Percentiles rank a stretch among this genome's conserved stretches.
Conservation (phyloP, 2,113 vertebrate genomes). For the Tachysurus fulvidraco region DNA sequence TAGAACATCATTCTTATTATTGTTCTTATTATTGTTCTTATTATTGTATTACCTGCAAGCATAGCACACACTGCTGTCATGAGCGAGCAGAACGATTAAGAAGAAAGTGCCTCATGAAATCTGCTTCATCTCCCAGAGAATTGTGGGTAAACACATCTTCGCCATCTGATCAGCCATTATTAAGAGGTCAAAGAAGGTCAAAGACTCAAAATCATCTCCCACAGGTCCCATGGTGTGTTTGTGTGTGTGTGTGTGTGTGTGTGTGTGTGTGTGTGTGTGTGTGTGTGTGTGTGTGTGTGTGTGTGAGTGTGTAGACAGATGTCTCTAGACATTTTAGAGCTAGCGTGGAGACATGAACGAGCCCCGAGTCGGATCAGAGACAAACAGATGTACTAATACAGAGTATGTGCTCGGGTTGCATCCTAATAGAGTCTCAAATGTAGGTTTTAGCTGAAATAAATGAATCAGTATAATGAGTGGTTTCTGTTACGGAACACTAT, state of each 20-base stretch:
- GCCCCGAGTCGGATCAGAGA: background rate
- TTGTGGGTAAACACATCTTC: background rate
- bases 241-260: conserved; percentile 27
- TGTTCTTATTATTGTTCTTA: background rate
- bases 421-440: background rate
- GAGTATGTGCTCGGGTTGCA: background rate
- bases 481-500: background rate
- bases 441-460: background rate
- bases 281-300: conserved; percentile 35
- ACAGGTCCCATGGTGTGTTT: conserved; percentile 1
- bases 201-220: conserved; percentile 25
- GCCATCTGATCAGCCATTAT: background rate
- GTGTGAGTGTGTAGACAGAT: conserved; percentile 7
- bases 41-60: background rate
- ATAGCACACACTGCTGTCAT: background rate
- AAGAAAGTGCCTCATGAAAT: background rate
- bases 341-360: background rate
- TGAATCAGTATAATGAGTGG: background rate
- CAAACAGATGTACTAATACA: background rate
- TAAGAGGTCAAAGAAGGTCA: conserved; percentile 9
- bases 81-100: background rate
- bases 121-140: conserved; percentile 7
- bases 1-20: background rate
- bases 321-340: conserved; percentile 4
- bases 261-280: conserved; percentile 30